Evolutionary conservation across 2,797 vertebrate species (phyloP).

Genomic region (Podarcis lilfordi): DNA sequence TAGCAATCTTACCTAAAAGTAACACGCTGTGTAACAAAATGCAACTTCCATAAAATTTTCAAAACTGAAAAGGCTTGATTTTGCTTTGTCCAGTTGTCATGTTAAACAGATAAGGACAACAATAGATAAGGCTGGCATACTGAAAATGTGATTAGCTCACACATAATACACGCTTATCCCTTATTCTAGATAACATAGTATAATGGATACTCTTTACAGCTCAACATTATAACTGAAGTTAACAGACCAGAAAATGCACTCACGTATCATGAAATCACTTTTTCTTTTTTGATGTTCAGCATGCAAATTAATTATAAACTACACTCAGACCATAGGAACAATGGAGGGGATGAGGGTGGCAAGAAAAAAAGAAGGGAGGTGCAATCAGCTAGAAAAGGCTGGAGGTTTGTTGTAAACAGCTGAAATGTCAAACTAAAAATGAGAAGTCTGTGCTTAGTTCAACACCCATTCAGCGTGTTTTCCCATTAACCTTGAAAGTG

Average conservation of each 20-base stretch:
- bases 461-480: not conserved
- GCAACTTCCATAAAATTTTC: slow-evolving; percentile 11
- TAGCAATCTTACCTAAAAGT: slow-evolving; percentile 20
- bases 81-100: not conserved
- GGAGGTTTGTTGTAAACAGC: not conserved
- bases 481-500: not conserved
- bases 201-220: not conserved
- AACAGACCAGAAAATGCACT: not conserved
- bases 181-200: not conserved
- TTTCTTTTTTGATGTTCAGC: not conserved
- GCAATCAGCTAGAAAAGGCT: not conserved
- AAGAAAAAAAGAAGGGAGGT: not conserved
- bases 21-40: not conserved
- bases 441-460: not conserved
- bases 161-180: not conserved
- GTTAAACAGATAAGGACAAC: not conserved
- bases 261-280: not conserved
- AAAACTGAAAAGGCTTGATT: slow-evolving; percentile 3
- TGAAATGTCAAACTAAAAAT: not conserved
- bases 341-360: not conserved
- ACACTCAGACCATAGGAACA: slow-evolving; percentile 6
- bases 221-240: not conserved
- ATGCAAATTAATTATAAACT: not conserved
- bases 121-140: not conserved
- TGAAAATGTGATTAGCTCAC: not conserved